phyloP scores from a whole-genome alignment of 2,113 vertebrate species.

The Heteronetta atricapilla region DNA sequence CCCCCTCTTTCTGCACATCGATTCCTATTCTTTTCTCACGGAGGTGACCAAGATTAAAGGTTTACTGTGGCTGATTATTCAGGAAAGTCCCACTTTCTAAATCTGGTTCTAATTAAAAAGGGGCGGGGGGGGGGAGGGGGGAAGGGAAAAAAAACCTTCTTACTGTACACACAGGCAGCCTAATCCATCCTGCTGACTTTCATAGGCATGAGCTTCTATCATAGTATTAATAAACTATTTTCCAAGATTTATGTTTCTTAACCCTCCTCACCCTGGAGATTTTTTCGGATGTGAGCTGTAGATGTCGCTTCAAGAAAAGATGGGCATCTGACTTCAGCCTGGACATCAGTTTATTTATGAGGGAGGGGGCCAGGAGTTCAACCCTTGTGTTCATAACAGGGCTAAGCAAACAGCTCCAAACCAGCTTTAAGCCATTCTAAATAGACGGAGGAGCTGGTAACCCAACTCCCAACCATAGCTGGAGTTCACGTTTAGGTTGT shows the following conservation, averaged over 20 bases:
- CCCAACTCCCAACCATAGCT: conserved; percentile 38
- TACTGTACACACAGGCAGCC: conserved; percentile 35
- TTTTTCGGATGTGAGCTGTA: conserved; percentile 45
- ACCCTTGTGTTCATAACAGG: conserved; percentile 35
- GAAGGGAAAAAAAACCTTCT: not conserved
- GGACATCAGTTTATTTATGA: conserved; percentile 60
- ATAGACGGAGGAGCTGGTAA: conserved; percentile 40
- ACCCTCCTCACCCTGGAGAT: conserved; percentile 56
- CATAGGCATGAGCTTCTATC: conserved; percentile 27
- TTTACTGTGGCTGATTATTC: conserved; percentile 39
- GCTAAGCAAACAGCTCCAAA: conserved; percentile 64
- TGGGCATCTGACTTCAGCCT: conserved; percentile 43
- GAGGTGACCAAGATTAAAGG: conserved; percentile 34
- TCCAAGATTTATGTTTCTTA: conserved; percentile 17
- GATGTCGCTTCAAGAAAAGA: conserved; percentile 67
- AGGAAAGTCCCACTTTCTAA: conserved; percentile 67
- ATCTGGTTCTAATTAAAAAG: conserved; percentile 71
- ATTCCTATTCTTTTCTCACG: not conserved
- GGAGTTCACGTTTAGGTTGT: conserved; percentile 50
- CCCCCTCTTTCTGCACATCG: not conserved
- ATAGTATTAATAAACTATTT: conserved; percentile 45
- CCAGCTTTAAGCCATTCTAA: conserved; percentile 62
- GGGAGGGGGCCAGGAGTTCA: conserved; percentile 65
- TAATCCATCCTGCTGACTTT: conserved; percentile 50
- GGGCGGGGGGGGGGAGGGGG: not conserved